These are phyloP conservation scores for Carposina sasakii DNA, from an alignment of 1,140 invertebrate genomes.

Conservation along the genomic window DNA sequence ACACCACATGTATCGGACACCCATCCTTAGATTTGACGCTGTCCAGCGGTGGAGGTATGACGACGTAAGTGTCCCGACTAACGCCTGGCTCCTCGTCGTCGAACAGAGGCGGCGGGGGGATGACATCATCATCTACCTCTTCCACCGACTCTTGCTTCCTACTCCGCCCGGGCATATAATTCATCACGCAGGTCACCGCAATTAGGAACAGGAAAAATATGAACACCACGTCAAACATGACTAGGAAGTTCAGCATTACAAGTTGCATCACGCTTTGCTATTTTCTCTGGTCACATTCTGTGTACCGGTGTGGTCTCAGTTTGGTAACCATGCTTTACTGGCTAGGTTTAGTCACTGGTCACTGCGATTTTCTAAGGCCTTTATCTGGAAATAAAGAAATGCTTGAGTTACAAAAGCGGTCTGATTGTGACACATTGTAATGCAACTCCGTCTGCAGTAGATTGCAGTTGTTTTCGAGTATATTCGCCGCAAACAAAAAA, in stretches of 20 bases:
- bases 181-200: slow-evolving; percentile 84
- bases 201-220: slow-evolving; percentile 88
- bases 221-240: slow-evolving; percentile 90
- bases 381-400: too few species aligned
- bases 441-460: too few species aligned
- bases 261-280: slow-evolving; percentile 79
- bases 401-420: too few species aligned
- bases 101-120: slow-evolving; percentile 66
- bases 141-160: slow-evolving; percentile 46
- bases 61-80: slow-evolving; percentile 61
- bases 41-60: slow-evolving; percentile 59
- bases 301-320: too few species aligned
- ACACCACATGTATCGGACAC: slow-evolving; percentile 68
- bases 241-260: slow-evolving; percentile 86
- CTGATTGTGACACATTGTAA: too few species aligned
- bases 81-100: slow-evolving; percentile 36
- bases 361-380: too few species aligned
- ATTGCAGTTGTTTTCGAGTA: too few species aligned
- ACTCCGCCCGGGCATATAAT: slow-evolving; percentile 78
- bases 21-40: slow-evolving; percentile 53
- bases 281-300: slow-evolving; percentile 47
- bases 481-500: too few species aligned
- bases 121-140: slow-evolving; percentile 62
- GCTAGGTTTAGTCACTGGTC: too few species aligned
- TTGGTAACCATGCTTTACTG: too few species aligned